Base-by-base conservation (phyloP, 1,140 invertebrate genomes). In the Zaprionus nigranus region DNA sequence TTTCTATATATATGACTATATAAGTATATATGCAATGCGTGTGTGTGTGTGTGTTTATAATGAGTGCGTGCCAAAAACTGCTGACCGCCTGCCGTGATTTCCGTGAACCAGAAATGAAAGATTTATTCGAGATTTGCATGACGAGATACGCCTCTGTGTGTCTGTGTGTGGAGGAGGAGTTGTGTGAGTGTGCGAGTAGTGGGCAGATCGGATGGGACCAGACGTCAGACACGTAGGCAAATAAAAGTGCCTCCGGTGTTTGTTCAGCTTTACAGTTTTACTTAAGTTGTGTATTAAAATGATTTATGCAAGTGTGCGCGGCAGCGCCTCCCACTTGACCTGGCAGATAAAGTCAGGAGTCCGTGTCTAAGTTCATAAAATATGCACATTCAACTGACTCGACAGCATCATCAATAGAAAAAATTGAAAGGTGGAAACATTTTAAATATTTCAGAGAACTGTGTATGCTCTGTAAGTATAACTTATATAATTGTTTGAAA, bases 111-210 rank as follows among this genome's bases (percentile, higher is more conserved):
- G 81, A 82, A 84, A 77, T 90, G 76, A 68, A 74, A 90, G 85
- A 90, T 90, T 90, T 90, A 90, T 90, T 85, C 68, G 57, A 82
- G 85, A 90, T 90, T 90, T 75, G 69, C 85, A 79, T 90, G 85
- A 85, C 66, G 79, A 79, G 85, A 90, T 90, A 85, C 15, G 53
- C 9, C 9, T 4, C 17, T 22, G 17, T 49, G 3, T 49, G 46
- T 51, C 11, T 49, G 46, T 24, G 2, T 12, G 20, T 24, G 56
- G 3, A 30, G 26, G 20, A 53, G 57, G 17, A 22, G 17, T 22
- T 49, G 7, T 22, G n/a, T n/a, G 17, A 17, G 17, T 17, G 17
- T 17, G 46, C 24, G 78, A 51, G 49, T 76, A 71, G 66, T 75
- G 46, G 67, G 77, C 73, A 58, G 17, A 59, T 9, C 49, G 43